Percentiles rank a stretch among this genome's conserved stretches.
Evolutionary conservation across 2,797 vertebrate genomes (phyloP).

Genomic region (Siniperca obscura): DNA sequence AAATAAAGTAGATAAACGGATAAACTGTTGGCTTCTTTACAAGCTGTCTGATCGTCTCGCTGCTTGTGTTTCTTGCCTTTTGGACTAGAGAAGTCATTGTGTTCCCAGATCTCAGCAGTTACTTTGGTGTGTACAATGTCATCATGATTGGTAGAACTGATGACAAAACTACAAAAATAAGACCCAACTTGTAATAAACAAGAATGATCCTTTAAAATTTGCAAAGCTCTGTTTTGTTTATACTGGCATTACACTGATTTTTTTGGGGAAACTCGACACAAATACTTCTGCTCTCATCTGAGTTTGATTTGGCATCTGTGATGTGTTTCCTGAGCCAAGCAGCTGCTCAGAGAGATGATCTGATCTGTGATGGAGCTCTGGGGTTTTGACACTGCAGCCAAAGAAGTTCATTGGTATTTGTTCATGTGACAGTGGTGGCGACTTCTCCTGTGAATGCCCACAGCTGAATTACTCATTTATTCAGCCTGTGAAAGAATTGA

Average conservation of each 20-base stretch:
- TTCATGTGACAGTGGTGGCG: not conserved
- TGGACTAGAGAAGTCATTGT: too few relatives aligned
- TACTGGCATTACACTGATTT: too few relatives aligned
- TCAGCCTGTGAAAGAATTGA: not conserved
- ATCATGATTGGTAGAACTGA: too few relatives aligned
- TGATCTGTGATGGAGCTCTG: slow-evolving; percentile 20
- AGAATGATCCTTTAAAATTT: too few relatives aligned
- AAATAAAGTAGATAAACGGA: not conserved
- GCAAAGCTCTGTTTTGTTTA: not conserved
- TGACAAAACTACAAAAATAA: not conserved
- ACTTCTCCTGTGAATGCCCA: not conserved
- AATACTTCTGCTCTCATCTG: slow-evolving; percentile 19
- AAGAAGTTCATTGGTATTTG: not conserved
- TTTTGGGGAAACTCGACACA: not conserved
- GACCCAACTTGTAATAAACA: not conserved
- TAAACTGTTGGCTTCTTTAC: not conserved
- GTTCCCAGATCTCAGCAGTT: not conserved
- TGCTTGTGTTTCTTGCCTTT: not conserved
- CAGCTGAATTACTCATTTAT: not conserved
- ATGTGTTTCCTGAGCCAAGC: slow-evolving; percentile 22
- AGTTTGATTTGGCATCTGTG: slow-evolving; percentile 22
- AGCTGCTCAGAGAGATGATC: slow-evolving; percentile 53
- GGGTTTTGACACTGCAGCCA: not conserved
- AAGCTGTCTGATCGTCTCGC: not conserved
- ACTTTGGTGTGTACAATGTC: too few relatives aligned